phyloP scores from a whole-genome alignment of 2,888 invertebrate genomes.

The Drosophila koepferae region DNA sequence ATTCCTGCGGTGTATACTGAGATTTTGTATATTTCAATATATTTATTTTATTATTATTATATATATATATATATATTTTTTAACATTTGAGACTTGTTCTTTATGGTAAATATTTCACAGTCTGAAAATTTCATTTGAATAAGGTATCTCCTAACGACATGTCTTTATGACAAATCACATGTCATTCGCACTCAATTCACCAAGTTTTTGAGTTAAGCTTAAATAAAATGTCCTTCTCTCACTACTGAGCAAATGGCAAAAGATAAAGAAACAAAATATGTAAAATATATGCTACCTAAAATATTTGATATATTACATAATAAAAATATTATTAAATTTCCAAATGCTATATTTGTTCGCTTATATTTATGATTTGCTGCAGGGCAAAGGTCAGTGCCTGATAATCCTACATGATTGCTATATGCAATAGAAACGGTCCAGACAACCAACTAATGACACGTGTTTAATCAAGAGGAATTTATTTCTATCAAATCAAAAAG shows the following conservation, averaged over 20 bases:
- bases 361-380: not conserved
- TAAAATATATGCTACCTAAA: not conserved
- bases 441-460: conserved; percentile 46
- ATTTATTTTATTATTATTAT: too few relatives aligned
- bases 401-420: conserved; percentile 4
- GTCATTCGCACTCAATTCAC: not conserved
- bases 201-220: not conserved
- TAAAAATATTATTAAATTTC: too few relatives aligned
- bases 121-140: too few relatives aligned
- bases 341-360: too few relatives aligned
- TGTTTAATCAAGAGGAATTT: conserved; percentile 68
- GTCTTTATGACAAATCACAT: not conserved
- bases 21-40: too few relatives aligned
- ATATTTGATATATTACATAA: not conserved
- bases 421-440: conserved; percentile 13
- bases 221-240: not conserved
- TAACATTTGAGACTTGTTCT: too few relatives aligned
- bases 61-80: too few relatives aligned
- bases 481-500: conserved; percentile 43
- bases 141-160: too few relatives aligned
- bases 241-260: not conserved
- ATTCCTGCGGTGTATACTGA: too few relatives aligned
- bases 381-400: conserved; percentile 8
- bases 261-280: not conserved
- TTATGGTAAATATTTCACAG: too few relatives aligned